phyloP scores from a whole-genome alignment of 2,113 vertebrate genomes.

The Chionomys nivalis region DNA sequence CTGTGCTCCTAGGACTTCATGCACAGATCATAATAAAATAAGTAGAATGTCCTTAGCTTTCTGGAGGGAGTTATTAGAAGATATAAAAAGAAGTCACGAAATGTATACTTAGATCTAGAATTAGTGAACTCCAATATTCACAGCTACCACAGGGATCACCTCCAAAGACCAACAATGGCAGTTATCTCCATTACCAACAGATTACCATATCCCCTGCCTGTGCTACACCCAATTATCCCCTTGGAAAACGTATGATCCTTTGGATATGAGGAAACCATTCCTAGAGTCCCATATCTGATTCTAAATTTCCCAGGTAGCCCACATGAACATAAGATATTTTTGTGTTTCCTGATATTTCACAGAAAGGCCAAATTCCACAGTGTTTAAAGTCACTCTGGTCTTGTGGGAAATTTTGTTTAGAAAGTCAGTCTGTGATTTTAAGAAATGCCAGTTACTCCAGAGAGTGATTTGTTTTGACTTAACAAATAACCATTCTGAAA shows the following conservation, averaged over 20 bases:
- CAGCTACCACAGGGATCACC: accelerated
- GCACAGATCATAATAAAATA: neutral
- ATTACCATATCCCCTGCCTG: neutral
- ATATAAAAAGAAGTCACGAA: neutral
- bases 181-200: accelerated
- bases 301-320: neutral
- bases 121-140: neutral
- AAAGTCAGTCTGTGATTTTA: conserved; percentile 36
- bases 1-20: neutral
- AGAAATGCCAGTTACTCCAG: neutral
- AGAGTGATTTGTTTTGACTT: conserved; percentile 22
- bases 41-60: neutral
- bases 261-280: neutral
- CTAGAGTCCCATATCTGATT: neutral
- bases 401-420: conserved; percentile 7
- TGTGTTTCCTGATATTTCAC: neutral
- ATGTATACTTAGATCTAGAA: neutral
- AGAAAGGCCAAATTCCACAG: neutral
- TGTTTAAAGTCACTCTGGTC: neutral
- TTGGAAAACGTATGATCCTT: neutral
- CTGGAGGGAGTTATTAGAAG: neutral
- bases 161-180: neutral
- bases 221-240: neutral
- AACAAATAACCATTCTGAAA: neutral
- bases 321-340: neutral